Conservation (phyloP, 2,888 invertebrate species). For the Idaea biselata region DNA sequence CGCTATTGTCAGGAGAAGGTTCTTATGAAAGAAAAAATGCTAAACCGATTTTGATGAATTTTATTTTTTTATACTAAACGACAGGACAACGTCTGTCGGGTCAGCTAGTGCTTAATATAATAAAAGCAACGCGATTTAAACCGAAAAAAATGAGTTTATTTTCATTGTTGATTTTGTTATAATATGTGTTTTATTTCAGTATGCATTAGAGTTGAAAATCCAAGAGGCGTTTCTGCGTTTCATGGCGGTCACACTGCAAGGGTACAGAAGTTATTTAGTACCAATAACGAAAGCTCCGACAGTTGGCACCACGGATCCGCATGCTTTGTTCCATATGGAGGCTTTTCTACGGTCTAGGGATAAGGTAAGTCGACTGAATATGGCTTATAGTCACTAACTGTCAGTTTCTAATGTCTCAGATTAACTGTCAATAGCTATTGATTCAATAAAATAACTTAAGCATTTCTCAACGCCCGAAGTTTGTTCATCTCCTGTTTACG, state of each 20-base stretch:
- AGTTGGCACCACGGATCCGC: constrained; percentile 96
- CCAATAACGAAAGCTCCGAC: constrained; percentile 97
- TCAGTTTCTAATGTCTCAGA: too few relatives aligned
- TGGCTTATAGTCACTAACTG: background rate
- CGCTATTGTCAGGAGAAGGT: too few relatives aligned
- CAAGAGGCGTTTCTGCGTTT: constrained; percentile 98
- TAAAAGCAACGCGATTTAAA: too few relatives aligned
- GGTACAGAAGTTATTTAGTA: constrained; percentile 92
- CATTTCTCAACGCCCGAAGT: too few relatives aligned
- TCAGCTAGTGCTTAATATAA: too few relatives aligned
- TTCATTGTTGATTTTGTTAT: background rate
- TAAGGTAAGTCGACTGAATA: constrained; percentile 74
- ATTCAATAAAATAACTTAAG: too few relatives aligned
- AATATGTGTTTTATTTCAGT: constrained; percentile 68
- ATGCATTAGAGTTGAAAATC: constrained; percentile 94
- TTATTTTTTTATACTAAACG: too few relatives aligned
- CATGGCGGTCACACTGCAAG: constrained; percentile 95
- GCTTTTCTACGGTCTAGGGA: constrained; percentile 94
- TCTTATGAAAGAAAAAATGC: too few relatives aligned
- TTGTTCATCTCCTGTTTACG: too few relatives aligned
- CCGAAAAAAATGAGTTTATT: too few relatives aligned
- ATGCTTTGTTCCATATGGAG: constrained; percentile 95
- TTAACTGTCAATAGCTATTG: background rate
- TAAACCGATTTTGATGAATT: too few relatives aligned
- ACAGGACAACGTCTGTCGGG: too few relatives aligned